Conservation (phyloP, 2,113 vertebrate genomes). For the Periophthalmodon schlosseri region DNA sequence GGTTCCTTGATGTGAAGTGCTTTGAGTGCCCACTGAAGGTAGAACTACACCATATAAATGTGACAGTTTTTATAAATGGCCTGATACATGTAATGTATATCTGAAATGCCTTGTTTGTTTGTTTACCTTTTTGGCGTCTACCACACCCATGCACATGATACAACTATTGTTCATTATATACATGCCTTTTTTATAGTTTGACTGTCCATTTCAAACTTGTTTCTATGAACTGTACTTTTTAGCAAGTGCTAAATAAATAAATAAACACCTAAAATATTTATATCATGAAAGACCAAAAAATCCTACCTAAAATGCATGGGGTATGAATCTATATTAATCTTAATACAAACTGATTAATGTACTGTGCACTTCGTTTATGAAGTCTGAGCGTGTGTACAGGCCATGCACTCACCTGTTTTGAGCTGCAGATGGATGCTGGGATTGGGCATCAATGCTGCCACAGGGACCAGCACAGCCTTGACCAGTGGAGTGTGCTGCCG, state of each 20-base stretch:
- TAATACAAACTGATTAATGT: neutral
- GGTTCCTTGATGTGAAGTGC: no score
- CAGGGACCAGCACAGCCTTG: slow-evolving; percentile 84
- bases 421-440: slow-evolving; percentile 87
- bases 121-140: no score
- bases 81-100: neutral
- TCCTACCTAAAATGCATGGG: neutral
- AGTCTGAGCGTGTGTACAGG: neutral
- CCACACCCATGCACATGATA: no score
- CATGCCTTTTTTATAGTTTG: no score
- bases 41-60: neutral
- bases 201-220: no score
- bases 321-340: neutral
- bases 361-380: neutral
- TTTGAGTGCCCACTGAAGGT: no score
- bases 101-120: neutral
- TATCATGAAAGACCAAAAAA: neutral
- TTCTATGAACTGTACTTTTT: no score
- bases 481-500: slow-evolving; percentile 82
- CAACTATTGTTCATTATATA: no score
- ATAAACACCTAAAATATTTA: neutral
- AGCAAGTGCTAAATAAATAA: no score
- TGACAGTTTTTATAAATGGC: neutral
- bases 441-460: slow-evolving; percentile 81
- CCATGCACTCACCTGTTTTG: slow-evolving; percentile 84